Evolutionary conservation across 92 coral and sea anemone genomes (phyloP).

Genomic region (Phenganax stokvisi): DNA sequence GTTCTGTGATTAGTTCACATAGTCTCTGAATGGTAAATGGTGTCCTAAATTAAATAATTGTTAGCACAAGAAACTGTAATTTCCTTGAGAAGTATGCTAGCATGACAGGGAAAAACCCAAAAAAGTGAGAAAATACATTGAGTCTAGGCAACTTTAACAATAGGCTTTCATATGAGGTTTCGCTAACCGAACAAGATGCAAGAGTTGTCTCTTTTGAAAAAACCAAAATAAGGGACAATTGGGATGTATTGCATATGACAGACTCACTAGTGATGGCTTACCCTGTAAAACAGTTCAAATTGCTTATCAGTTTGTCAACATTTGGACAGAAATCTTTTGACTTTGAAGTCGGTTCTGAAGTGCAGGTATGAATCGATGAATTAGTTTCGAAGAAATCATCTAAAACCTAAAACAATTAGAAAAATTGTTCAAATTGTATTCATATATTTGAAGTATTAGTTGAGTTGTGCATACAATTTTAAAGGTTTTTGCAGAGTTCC

Average conservation of each 20-base stretch:
- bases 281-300: conserved; percentile 88
- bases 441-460: neutral
- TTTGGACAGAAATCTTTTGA: conserved; percentile 81
- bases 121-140: too few relatives aligned
- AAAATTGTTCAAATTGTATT: neutral
- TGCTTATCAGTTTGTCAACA: conserved; percentile 76
- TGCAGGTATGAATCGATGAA: conserved; percentile 62
- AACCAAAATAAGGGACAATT: too few relatives aligned
- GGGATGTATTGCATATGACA: neutral
- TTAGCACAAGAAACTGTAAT: neutral
- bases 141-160: too few relatives aligned
- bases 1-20: conserved; percentile 92
- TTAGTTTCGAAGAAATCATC: conserved; percentile 90
- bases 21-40: conserved; percentile 93
- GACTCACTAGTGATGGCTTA: conserved; percentile 11
- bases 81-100: too few relatives aligned
- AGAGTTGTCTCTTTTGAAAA: too few relatives aligned
- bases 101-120: neutral
- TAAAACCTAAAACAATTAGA: conserved; percentile 60
- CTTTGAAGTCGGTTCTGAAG: conserved; percentile 72
- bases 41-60: conserved; percentile 53
- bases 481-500: neutral
- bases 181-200: too few relatives aligned
- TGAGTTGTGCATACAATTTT: neutral
- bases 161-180: too few relatives aligned